Base-by-base conservation (phyloP, 2,888 invertebrate genomes). In the Folsomia candida region DNA sequence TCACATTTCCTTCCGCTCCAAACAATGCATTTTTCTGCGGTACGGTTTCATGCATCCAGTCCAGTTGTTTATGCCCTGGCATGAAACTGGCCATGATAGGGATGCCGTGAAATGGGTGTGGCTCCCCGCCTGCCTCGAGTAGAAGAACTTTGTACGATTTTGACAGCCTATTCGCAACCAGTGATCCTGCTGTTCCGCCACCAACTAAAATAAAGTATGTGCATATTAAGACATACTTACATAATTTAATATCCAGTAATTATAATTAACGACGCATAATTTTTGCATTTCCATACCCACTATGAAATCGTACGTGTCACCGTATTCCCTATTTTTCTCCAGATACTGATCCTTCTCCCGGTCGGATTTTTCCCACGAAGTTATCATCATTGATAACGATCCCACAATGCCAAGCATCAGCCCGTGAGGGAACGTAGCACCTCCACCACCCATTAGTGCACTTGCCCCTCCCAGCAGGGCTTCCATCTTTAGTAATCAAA, bases 61-160 rank as follows among this genome's bases (percentile, higher is more conserved):
- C 75, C 51, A 71, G 29, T 59, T 75, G 69, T 60, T 64, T 69
- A 59, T 76, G 70, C 51, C 73, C 73, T 47, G 69, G 60, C 73
- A 76, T 71, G 68, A 73, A 76, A 26, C 69, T 69, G 29, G 73
- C 68, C 61, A 76, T 68, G n/a, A 71, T 71, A 1, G 76, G 76
- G 20, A 76, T 72, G 14, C 68, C 59, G 26, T 73, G 73, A 1
- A 76, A 69, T 11, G 76, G 76, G 57, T 76, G 73, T 1, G 73
- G 76, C 57, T 73, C 71, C 3, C 76, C 76, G 0, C 76, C 76
- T 2, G 73, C 72, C 22, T 71, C 71, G n/a, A 74, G 20, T 9
- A 74, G 28, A 18, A 74, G 58, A 20, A 75, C 73, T 71, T 73
- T 76, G 65, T 76, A 70, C 27, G 70, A 54, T 22, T 65, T 68